Evolutionary conservation across 2,113 vertebrate genomes (phyloP), one percentile per base, ranked within the genome.

Genomic region (Zosterops lateralis): DNA sequence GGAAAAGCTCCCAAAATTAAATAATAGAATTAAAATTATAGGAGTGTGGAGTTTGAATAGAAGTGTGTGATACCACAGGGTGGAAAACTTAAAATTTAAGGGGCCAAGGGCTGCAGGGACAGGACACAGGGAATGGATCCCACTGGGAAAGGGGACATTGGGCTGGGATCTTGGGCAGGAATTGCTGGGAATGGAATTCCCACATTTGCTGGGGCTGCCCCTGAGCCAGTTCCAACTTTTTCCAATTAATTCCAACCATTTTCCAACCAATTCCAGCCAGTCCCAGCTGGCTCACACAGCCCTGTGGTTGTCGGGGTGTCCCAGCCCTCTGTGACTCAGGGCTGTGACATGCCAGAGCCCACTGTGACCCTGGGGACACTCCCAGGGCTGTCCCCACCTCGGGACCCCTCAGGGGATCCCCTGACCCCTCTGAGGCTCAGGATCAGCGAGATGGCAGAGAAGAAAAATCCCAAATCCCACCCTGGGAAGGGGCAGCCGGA

Each of bases 361-460:
- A 2, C 0, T 24, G 54, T 70, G n/a, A 62, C n/a, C 42, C 15
- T 4, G 16, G 40, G 48, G 40, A 47, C 29, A 5, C 19, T 11
- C 29, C 56, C 40, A 34, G n/a, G 64, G 31, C 7, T 4, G 1
- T 4, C 56, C 28, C 54, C 3, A 21, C 62, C 72, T 3, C 0
- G 32, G 65, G n/a, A 16, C 3, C 56, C 56, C 56, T 10, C 21
- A 15, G 17, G 36, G 57, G 7, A n/a, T 28, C n/a, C 54, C 31
- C 9, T 1, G 1, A 2, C 3, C 51, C 47, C 28, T 6, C 18
- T 0, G 24, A 3, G 36, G 26, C 36, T 76, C 36, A 3, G 64
- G 22, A 19, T 0, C 7, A 4, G 9, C 0, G 73, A 3, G 29
- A 79, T 64, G 84, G 74, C 74, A 0, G 74, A 87, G 57, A 64